A percentile compares a stretch with the other conserved stretches of the same genome.
Evolutionary conservation across 2,888 invertebrate genomes (phyloP).

Genomic region (Drosophila flavopinicola): DNA sequence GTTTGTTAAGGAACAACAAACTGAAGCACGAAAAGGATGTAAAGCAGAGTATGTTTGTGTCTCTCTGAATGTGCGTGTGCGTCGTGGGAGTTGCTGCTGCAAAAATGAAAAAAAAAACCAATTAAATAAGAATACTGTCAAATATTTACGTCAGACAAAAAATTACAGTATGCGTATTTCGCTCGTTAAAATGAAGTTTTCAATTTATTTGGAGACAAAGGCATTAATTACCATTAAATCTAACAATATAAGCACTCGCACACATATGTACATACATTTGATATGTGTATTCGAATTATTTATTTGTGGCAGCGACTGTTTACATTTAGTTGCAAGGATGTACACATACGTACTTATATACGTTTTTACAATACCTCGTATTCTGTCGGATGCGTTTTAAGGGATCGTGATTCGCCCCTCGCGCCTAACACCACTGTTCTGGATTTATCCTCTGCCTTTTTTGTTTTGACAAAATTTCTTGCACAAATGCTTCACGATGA

Average conservation of each 20-base stretch:
- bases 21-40: constrained; percentile 51
- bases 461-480: constrained; percentile 59
- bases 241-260: constrained; percentile 25
- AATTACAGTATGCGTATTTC: constrained; percentile 48
- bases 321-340: constrained; percentile 67
- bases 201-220: constrained; percentile 39
- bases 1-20: constrained; percentile 33
- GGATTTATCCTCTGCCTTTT: constrained; percentile 27
- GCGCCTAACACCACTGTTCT: no score
- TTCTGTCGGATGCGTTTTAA: constrained; percentile 13
- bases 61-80: constrained; percentile 8
- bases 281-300: constrained; percentile 19
- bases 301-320: constrained; percentile 45
- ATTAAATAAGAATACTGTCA: constrained; percentile 60
- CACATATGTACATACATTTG: not conserved
- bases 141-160: not conserved
- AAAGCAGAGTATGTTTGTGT: constrained; percentile 14
- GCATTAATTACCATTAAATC: constrained; percentile 48
- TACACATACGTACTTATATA: constrained; percentile 14
- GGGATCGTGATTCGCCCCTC: constrained; percentile 30
- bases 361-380: constrained; percentile 39
- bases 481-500: constrained; percentile 24
- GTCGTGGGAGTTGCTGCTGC: constrained; percentile 32
- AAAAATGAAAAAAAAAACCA: constrained; percentile 31
- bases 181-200: constrained; percentile 44